These are phyloP conservation scores for Cryptotis parvus DNA, from an alignment of 2,113 vertebrate genomes.

Conservation along the genomic window DNA sequence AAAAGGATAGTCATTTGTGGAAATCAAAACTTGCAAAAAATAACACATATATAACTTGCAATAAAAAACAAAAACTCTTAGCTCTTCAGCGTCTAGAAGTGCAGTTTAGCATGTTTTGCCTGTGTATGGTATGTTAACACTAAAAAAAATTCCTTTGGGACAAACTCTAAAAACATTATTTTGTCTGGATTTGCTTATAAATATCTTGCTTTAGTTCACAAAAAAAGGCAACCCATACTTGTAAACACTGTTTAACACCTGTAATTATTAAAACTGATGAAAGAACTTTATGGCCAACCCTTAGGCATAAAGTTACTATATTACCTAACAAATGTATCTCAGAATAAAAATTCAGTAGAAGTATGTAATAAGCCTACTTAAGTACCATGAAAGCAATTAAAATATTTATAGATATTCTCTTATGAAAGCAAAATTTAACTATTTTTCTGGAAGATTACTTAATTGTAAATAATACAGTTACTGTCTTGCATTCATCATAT, in stretches of 20 bases:
- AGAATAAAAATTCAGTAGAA: conserved; percentile 76
- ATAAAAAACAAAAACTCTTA: background rate
- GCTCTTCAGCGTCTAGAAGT: background rate
- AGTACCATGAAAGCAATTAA: conserved; percentile 83
- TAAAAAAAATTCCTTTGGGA: background rate
- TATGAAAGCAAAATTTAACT: conserved; percentile 80
- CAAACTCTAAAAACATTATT: background rate
- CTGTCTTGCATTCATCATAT: conserved; percentile 80
- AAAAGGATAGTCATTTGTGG: background rate
- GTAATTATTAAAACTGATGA: conserved; percentile 52
- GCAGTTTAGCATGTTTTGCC: background rate
- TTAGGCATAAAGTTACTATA: conserved; percentile 61
- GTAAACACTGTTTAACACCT: conserved; percentile 80
- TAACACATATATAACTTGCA: background rate
- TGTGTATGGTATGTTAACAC: background rate
- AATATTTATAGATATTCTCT: conserved; percentile 84
- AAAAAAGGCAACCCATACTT: conserved; percentile 50
- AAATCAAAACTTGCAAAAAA: background rate
- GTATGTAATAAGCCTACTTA: conserved; percentile 81
- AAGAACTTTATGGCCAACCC: conserved; percentile 53
- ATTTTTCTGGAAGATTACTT: conserved; percentile 76
- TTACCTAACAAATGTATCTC: conserved; percentile 80
- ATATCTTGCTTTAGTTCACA: conserved; percentile 36
- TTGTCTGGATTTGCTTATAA: background rate
- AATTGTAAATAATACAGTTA: conserved; percentile 85